Conservation (phyloP, 2,888 invertebrate genomes). For the Archips xylosteana region DNA sequence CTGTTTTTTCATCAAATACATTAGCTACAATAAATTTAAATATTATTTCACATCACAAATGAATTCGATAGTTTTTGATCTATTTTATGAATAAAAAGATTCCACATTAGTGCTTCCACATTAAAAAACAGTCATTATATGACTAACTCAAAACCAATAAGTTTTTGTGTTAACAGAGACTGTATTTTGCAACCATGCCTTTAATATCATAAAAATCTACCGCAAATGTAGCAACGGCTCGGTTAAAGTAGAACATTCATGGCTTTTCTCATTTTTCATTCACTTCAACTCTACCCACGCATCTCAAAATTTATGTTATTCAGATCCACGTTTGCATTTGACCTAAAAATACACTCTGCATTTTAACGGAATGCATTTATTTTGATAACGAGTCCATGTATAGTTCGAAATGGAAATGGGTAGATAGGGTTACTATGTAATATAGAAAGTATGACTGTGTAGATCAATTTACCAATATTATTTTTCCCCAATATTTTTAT, state of each 20-base stretch:
- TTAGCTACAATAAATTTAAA: slow-evolving; percentile 36
- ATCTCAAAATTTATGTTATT: slow-evolving; percentile 28
- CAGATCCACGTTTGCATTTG: slow-evolving; percentile 30
- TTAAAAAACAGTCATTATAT: not conserved
- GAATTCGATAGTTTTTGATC: slow-evolving; percentile 44
- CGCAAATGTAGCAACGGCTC: not conserved
- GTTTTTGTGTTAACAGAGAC: too few relatives aligned
- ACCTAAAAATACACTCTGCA: slow-evolving; percentile 29
- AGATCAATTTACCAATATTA: too few relatives aligned
- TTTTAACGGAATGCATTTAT: slow-evolving; percentile 11
- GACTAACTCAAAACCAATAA: too few relatives aligned
- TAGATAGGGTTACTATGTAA: not conserved
- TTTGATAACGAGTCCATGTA: slow-evolving; percentile 3
- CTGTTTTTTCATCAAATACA: slow-evolving; percentile 60
- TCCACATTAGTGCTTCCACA: slow-evolving; percentile 20
- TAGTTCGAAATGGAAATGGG: slow-evolving; percentile 24
- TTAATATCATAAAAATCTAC: not conserved
- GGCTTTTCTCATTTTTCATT: slow-evolving; percentile 10
- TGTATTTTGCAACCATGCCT: not conserved
- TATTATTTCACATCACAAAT: slow-evolving; percentile 43
- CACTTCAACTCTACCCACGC: slow-evolving; percentile 3
- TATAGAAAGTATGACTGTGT: not conserved
- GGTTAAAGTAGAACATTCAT: slow-evolving; percentile 1
- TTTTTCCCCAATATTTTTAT: too few relatives aligned
- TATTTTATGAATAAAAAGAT: slow-evolving; percentile 7